phyloP scores from a whole-genome alignment of 2,113 vertebrate species.

The Perognathus longimembris region DNA sequence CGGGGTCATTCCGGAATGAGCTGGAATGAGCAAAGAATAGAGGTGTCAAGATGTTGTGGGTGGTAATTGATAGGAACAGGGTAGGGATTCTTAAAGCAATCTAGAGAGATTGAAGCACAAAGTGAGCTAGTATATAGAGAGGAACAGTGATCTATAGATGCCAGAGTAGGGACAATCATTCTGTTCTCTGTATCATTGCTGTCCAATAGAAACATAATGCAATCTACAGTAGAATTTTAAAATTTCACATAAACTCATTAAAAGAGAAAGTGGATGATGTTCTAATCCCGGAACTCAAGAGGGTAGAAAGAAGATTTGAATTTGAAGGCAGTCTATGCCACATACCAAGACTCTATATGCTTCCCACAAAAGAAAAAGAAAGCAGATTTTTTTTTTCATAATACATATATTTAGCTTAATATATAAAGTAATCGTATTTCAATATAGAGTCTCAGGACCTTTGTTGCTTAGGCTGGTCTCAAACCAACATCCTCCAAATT shows the following conservation, averaged over 20 bases:
- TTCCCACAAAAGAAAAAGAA: not conserved
- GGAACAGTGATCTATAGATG: not conserved
- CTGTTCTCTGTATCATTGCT: not conserved
- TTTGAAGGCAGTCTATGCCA: not conserved
- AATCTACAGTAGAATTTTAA: not conserved
- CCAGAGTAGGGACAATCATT: not conserved
- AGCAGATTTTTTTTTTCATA: not conserved
- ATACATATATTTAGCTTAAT: not conserved
- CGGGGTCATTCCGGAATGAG: not conserved
- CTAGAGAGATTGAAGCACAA: not conserved
- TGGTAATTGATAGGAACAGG: not conserved
- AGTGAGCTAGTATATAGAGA: not conserved
- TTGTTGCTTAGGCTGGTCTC: no score
- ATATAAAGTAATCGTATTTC: conserved; percentile 1
- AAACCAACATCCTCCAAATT: no score
- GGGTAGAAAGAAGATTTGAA: not conserved
- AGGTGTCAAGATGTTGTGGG: not conserved
- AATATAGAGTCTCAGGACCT: not conserved
- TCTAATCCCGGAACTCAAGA: not conserved
- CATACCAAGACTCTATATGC: not conserved
- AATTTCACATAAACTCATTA: not conserved
- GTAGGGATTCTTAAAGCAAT: not conserved
- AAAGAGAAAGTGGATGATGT: not conserved
- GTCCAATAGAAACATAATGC: not conserved
- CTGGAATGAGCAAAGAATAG: not conserved